Conservation (phyloP, 2,797 vertebrate species). For the Neostethus bicornis region DNA sequence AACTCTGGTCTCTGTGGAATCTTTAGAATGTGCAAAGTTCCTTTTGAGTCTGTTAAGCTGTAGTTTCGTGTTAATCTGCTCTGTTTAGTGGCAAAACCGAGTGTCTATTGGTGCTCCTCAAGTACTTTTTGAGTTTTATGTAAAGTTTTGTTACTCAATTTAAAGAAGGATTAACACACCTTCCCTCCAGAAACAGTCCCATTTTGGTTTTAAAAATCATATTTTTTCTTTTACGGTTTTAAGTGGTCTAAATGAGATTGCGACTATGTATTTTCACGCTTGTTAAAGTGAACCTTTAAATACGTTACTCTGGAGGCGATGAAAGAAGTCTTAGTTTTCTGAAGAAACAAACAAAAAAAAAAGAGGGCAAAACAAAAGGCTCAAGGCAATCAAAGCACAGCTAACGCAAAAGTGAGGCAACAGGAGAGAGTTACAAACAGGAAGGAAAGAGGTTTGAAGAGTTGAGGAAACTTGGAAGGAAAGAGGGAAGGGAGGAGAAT, state of each 20-base stretch:
- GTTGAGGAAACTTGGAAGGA: constrained; percentile 6
- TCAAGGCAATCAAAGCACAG: not conserved
- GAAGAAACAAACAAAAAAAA: constrained; percentile 9
- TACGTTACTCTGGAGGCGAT: constrained; percentile 26
- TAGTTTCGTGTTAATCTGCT: too few species aligned
- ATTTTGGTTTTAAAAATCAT: too few species aligned
- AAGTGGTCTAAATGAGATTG: constrained; percentile 6
- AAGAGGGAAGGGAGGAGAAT: constrained; percentile 48
- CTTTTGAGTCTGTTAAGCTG: too few species aligned
- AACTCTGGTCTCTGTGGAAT: too few species aligned
- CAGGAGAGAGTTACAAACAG: not conserved
- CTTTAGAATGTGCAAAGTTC: too few species aligned
- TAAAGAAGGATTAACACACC: too few species aligned
- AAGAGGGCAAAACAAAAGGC: not conserved
- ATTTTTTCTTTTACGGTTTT: constrained; percentile 1
- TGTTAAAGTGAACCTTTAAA: constrained; percentile 9
- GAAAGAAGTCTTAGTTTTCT: constrained; percentile 13
- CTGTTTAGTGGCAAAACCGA: too few species aligned
- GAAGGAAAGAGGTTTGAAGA: constrained; percentile 1
- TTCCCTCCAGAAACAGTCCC: too few species aligned
- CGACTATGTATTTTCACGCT: constrained; percentile 1
- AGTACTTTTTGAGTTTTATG: too few species aligned
- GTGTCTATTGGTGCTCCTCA: too few species aligned
- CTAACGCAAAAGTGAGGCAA: constrained; percentile 2
- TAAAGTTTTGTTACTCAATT: too few species aligned